phyloP scores from a whole-genome alignment of 2,888 invertebrate genomes.

The Lepetodrilus schrolli region DNA sequence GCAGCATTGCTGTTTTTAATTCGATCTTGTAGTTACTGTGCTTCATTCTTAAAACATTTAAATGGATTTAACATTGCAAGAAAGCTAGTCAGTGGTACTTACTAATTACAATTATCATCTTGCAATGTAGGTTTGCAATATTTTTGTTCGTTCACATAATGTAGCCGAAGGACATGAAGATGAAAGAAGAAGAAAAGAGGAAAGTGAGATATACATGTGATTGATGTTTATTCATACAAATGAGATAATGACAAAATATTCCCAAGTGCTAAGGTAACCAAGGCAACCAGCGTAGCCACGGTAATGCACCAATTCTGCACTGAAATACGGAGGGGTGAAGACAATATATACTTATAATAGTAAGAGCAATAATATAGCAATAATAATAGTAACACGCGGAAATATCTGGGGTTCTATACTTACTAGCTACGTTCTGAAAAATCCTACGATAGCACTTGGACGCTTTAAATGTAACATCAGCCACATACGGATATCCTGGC shows the following conservation, averaged over 20 bases:
- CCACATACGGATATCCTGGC: too few relatives aligned
- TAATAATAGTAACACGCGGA: not conserved
- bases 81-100: too few relatives aligned
- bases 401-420: not conserved
- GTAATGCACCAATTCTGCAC: constrained; percentile 9
- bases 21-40: too few relatives aligned
- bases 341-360: constrained; percentile 24
- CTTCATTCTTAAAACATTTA: too few relatives aligned
- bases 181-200: not conserved
- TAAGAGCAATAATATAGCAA: constrained; percentile 14
- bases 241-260: constrained; percentile 8
- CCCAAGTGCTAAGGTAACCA: not conserved
- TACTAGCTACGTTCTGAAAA: not conserved
- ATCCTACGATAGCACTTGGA: constrained; percentile 5
- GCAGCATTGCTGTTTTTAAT: too few relatives aligned
- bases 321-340: not conserved
- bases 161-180: not conserved
- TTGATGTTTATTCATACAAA: constrained; percentile 17
- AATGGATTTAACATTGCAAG: too few relatives aligned
- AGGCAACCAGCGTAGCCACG: not conserved
- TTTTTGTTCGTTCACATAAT: not conserved
- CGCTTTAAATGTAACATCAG: not conserved
- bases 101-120: too few relatives aligned
- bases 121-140: not conserved
- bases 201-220: not conserved